A percentile compares a stretch with the other conserved stretches of the same genome.
phyloP scores from a whole-genome alignment of 2,797 vertebrate genomes.

The Amblyraja radiata region DNA sequence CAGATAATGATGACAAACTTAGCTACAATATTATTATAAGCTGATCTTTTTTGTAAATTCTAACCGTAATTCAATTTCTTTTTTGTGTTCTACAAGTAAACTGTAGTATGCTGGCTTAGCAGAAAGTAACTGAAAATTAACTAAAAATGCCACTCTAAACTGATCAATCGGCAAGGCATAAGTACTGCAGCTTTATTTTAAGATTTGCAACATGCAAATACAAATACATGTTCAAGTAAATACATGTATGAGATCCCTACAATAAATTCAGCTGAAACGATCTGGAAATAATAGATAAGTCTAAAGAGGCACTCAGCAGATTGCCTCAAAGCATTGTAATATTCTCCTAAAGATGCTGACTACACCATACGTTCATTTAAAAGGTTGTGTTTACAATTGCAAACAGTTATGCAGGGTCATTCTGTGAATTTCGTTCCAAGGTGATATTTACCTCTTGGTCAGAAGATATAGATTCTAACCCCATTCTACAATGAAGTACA shows the following conservation, averaged over 20 bases:
- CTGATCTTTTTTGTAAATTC: not conserved
- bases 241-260: no score
- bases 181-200: not conserved
- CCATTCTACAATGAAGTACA: not conserved
- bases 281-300: not conserved
- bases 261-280: not conserved
- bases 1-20: not conserved
- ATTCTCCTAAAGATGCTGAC: not conserved
- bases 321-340: not conserved
- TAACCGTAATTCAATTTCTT: not conserved
- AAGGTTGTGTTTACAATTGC: not conserved
- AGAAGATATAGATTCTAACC: not conserved
- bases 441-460: not conserved
- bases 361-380: not conserved
- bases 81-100: not conserved
- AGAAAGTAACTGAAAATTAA: not conserved
- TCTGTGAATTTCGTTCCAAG: not conserved
- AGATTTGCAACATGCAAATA: not conserved
- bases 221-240: not conserved
- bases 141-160: not conserved
- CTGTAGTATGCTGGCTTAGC: no score
- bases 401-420: not conserved
- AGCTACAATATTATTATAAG: not conserved
- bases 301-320: not conserved
- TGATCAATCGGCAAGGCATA: not conserved